A percentile compares a stretch with the other conserved stretches of the same genome.
Conservation (phyloP, 2,888 invertebrate species). For the Cotesia congregata region DNA sequence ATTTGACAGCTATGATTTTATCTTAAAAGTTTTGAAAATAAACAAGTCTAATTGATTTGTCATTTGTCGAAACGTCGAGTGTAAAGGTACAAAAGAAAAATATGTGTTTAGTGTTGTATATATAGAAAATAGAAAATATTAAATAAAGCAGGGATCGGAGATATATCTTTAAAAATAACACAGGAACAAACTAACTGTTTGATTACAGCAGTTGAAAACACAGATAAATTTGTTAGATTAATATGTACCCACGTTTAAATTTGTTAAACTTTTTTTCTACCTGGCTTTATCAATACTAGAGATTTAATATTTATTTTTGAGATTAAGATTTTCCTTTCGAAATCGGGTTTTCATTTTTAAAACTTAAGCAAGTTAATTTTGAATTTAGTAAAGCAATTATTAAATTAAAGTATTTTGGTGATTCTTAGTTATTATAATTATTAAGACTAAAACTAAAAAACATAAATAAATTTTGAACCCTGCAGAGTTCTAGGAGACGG, state of each 20-base stretch:
- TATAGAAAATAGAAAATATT: background rate
- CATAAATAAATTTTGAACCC: constrained; percentile 45
- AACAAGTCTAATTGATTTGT: background rate
- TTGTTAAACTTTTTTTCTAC: constrained; percentile 34
- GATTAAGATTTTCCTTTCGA: background rate
- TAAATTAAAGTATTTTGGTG: no score
- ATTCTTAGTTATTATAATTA: no score
- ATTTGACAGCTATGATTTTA: background rate
- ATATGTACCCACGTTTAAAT: background rate
- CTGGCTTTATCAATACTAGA: background rate
- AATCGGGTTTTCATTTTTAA: background rate
- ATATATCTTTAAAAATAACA: background rate
- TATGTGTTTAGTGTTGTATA: background rate
- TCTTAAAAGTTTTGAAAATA: background rate
- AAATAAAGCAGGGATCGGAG: background rate
- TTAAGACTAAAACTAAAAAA: constrained; percentile 33
- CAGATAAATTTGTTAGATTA: background rate
- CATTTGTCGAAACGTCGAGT: background rate
- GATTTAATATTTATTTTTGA: background rate
- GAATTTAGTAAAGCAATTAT: no score
- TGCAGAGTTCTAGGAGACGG: constrained; percentile 50
- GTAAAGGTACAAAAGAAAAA: background rate
- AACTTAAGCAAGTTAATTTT: no score
- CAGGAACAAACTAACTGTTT: background rate
- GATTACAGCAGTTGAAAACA: background rate